phyloP scores from a whole-genome alignment of 2,113 vertebrate species.

The Labrus mixtus region DNA sequence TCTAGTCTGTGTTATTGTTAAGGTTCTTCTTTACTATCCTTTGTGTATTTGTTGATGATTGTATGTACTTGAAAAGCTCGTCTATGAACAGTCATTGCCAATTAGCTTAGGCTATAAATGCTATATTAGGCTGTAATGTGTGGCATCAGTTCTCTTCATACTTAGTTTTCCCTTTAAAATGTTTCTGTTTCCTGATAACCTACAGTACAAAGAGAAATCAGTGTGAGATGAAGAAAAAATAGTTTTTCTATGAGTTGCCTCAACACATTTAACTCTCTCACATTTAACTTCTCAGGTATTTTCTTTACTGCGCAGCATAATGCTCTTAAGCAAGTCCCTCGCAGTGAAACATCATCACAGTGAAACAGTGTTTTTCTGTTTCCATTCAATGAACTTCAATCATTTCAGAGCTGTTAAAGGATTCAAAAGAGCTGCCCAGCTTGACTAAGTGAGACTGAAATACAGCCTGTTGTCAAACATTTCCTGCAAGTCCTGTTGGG shows the following conservation, averaged over 20 bases:
- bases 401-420: conserved; percentile 23
- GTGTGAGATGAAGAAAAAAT: neutral
- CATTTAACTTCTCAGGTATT: conserved; percentile 26
- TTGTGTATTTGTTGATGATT: no score
- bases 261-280: conserved; percentile 6
- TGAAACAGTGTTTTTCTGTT: conserved; percentile 27
- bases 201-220: neutral
- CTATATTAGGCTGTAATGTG: no score
- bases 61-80: no score
- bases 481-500: neutral
- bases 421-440: conserved; percentile 23
- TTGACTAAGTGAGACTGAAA: conserved; percentile 9
- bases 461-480: conserved; percentile 19
- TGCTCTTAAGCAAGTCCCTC: conserved; percentile 13
- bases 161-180: no score
- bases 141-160: no score
- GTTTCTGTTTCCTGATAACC: neutral
- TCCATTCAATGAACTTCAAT: conserved; percentile 36
- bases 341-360: conserved; percentile 13
- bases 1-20: no score
- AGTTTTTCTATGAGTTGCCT: neutral
- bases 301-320: conserved; percentile 14
- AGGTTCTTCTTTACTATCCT: no score
- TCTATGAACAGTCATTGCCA: no score
- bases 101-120: no score